Percentiles rank a stretch among this genome's conserved stretches.
These are phyloP conservation scores for Heliconius hermathena DNA, from an alignment of 1,140 invertebrate genomes.

Conservation along the genomic window DNA sequence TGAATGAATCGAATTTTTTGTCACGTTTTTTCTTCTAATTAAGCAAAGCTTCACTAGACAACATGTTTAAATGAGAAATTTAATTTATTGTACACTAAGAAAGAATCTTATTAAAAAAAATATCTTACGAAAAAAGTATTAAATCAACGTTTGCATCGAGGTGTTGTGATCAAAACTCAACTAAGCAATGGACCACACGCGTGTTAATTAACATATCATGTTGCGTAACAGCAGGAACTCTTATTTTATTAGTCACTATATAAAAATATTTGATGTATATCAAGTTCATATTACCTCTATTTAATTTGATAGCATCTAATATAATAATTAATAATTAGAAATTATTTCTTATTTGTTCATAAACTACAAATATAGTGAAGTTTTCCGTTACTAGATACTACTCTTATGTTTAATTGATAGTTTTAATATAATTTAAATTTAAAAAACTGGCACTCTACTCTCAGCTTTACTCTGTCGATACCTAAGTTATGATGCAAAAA, in stretches of 20 bases:
- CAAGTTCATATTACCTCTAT: conserved; percentile 7
- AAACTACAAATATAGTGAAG: too few species aligned
- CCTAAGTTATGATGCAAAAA: too few species aligned
- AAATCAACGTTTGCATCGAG: conserved; percentile 12
- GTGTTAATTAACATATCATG: conserved; percentile 19
- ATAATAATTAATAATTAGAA: neutral
- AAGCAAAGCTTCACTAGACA: too few species aligned
- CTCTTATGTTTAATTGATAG: too few species aligned
- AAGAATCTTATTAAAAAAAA: neutral
- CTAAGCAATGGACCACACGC: conserved; percentile 35
- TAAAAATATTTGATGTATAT: conserved; percentile 6
- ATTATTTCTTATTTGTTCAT: neutral
- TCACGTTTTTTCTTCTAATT: too few species aligned
- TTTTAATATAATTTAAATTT: too few species aligned
- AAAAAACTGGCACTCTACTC: too few species aligned
- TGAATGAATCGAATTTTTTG: too few species aligned
- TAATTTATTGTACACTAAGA: neutral
- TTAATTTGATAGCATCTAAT: neutral
- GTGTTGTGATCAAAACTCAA: conserved; percentile 35
- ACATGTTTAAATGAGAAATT: neutral
- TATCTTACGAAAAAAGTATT: neutral
- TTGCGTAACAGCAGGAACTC: conserved; percentile 30
- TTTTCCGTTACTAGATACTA: too few species aligned
- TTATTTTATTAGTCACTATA: conserved; percentile 34
- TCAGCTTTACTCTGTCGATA: too few species aligned